Conservation (phyloP, 2,888 invertebrate genomes). For the Ceriagrion tenellum region DNA sequence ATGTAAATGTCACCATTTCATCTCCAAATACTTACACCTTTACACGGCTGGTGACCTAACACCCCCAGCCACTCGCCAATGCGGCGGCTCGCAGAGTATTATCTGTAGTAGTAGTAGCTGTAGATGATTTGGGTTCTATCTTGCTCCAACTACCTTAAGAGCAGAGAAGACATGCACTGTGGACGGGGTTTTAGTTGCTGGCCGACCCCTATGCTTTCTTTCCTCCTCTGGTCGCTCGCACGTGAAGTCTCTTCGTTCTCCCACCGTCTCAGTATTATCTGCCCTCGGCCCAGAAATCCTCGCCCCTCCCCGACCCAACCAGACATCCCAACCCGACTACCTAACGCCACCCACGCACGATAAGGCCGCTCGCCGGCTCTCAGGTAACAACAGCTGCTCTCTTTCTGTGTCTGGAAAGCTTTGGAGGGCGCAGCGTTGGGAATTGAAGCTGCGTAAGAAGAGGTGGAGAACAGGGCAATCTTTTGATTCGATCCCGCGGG, state of each 20-base stretch:
- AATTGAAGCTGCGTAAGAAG: not conserved
- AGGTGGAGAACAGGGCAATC: not conserved
- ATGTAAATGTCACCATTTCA: too few relatives aligned
- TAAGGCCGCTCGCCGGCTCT: not conserved
- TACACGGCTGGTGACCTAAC: too few relatives aligned
- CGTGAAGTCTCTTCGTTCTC: not conserved
- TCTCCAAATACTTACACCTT: too few relatives aligned
- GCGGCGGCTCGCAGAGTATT: too few relatives aligned
- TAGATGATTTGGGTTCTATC: too few relatives aligned
- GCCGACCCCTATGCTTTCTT: too few relatives aligned
- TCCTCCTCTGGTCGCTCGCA: too few relatives aligned
- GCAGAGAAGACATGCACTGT: too few relatives aligned
- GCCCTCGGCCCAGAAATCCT: not conserved
- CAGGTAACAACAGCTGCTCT: conserved; percentile 30
- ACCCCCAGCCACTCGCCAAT: too few relatives aligned
- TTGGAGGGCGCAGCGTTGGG: not conserved
- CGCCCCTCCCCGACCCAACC: not conserved
- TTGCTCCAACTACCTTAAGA: too few relatives aligned
- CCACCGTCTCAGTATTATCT: not conserved
- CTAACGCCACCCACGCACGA: conserved; percentile 30
- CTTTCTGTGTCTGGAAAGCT: not conserved
- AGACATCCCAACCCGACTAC: not conserved
- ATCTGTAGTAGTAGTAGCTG: too few relatives aligned
- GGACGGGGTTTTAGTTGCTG: too few relatives aligned
- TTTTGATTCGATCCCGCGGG: not conserved